Percentiles rank a stretch among this genome's conserved stretches.
phyloP scores from a whole-genome alignment of 2,113 vertebrate species.

The Perca fluviatilis region DNA sequence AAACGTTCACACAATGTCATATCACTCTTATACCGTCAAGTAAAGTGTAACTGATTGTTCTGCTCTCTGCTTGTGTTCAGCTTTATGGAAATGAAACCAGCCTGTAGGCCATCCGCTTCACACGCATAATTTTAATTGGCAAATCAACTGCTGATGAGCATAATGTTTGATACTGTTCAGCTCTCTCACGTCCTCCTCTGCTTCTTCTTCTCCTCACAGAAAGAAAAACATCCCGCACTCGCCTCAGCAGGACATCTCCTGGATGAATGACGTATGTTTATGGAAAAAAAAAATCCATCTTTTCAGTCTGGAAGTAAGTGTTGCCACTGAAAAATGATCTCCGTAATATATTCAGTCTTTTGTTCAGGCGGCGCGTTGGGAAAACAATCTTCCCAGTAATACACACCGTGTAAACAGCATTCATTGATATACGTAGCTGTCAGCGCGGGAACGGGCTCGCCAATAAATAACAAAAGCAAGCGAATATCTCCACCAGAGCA shows the following conservation, averaged over 20 bases:
- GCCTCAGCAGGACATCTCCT: background rate
- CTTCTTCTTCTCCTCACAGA: background rate
- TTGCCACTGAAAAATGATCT: background rate
- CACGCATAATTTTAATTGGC: background rate
- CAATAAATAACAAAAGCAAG: no score
- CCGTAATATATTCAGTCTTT: background rate
- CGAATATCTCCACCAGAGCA: no score
- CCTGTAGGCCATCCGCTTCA: constrained; percentile 11
- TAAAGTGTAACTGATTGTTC: background rate
- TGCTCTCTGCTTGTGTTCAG: background rate
- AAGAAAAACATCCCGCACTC: background rate
- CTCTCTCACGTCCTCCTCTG: background rate
- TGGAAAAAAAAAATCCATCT: background rate
- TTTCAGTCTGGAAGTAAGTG: background rate
- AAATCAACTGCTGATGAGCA: constrained; percentile 9
- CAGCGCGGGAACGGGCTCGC: no score
- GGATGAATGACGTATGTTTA: background rate
- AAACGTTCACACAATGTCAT: no score
- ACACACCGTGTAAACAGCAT: background rate
- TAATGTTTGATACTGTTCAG: background rate
- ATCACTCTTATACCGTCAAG: no score
- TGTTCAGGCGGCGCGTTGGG: background rate
- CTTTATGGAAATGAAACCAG: constrained; percentile 6
- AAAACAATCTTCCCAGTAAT: background rate
- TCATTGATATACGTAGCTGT: no score